Evolutionary conservation across 2,113 vertebrate genomes (phyloP).

Genomic region (Halichoerus grypus): DNA sequence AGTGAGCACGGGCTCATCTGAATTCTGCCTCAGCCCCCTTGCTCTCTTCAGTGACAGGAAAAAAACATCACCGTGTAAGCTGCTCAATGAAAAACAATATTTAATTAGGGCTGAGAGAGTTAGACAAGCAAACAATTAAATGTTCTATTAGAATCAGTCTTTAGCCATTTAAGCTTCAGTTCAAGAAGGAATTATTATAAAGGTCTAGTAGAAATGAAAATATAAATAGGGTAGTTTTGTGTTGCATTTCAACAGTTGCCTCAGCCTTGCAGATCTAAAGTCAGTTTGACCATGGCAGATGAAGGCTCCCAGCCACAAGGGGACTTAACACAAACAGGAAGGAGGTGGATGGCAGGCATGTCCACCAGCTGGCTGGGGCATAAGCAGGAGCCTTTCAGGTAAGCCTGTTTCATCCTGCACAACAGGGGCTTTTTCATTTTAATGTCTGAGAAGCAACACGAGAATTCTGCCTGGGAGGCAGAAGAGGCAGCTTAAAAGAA

Average conservation of each 20-base stretch:
- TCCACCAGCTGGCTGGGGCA: not conserved
- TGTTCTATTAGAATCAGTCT: slow-evolving; percentile 57
- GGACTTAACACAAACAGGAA: not conserved
- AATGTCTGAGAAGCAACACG: not conserved
- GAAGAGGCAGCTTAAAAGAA: slow-evolving; percentile 46
- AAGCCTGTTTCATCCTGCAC: not conserved
- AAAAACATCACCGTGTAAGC: not conserved
- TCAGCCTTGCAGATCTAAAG: not conserved
- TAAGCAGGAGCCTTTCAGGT: not conserved
- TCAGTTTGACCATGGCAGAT: rapidly evolving
- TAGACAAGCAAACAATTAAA: slow-evolving; percentile 76
- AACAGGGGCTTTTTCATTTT: not conserved
- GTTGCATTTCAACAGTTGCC: not conserved
- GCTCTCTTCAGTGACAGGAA: not conserved
- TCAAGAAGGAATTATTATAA: slow-evolving; percentile 68
- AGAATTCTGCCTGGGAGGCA: slow-evolving; percentile 13
- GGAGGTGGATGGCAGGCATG: not conserved
- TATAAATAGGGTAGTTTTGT: not conserved
- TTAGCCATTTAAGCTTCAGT: slow-evolving; percentile 68
- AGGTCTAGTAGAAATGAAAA: slow-evolving; percentile 52
- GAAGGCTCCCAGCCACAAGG: not conserved
- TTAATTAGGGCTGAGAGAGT: slow-evolving; percentile 77
- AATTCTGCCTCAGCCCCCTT: not conserved
- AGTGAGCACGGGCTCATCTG: slow-evolving; percentile 17
- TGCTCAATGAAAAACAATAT: slow-evolving; percentile 68